Evolutionary conservation across 1,140 invertebrate genomes (phyloP).

Genomic region (Lithobius niger): DNA sequence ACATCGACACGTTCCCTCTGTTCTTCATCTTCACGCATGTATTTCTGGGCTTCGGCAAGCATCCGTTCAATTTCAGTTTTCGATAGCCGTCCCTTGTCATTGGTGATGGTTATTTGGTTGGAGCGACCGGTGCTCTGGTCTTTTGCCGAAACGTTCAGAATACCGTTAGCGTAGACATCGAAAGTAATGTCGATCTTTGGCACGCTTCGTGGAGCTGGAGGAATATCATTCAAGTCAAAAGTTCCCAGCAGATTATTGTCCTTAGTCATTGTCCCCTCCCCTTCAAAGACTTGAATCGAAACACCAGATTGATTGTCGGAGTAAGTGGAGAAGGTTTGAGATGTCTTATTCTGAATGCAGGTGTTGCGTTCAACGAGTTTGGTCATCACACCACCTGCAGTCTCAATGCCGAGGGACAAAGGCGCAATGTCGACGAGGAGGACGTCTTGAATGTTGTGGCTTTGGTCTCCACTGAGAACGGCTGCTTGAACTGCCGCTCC

Average conservation of each 20-base stretch:
- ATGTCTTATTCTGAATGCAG: slow-evolving; percentile 49
- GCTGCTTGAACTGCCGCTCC: slow-evolving; percentile 55
- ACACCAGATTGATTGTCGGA: slow-evolving; percentile 62
- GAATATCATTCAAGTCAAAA: slow-evolving; percentile 86
- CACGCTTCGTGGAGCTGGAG: slow-evolving; percentile 65
- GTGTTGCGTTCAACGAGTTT: slow-evolving; percentile 49
- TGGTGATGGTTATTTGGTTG: slow-evolving; percentile 48
- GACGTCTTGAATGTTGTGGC: slow-evolving; percentile 39
- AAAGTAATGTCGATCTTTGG: slow-evolving; percentile 41
- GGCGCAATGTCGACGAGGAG: slow-evolving; percentile 52
- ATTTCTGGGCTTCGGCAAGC: too few species aligned
- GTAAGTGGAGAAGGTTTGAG: slow-evolving; percentile 50
- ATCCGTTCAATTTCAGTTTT: slow-evolving; percentile 49
- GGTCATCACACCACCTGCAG: slow-evolving; percentile 50
- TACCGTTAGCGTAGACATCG: slow-evolving; percentile 35
- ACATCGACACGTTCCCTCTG: too few species aligned
- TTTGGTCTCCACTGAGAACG: slow-evolving; percentile 86
- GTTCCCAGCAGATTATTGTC: slow-evolving; percentile 86
- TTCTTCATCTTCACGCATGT: too few species aligned
- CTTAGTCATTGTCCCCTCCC: slow-evolving; percentile 84
- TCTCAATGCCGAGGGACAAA: slow-evolving; percentile 49
- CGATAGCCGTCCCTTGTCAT: slow-evolving; percentile 46
- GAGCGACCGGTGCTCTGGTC: slow-evolving; percentile 49
- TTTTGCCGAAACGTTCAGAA: slow-evolving; percentile 39
- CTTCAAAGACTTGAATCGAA: slow-evolving; percentile 62